Evolutionary conservation across 2,797 vertebrate genomes (phyloP), one percentile per base, ranked within the genome.

Genomic region (Cynodonichthys magdalenae): DNA sequence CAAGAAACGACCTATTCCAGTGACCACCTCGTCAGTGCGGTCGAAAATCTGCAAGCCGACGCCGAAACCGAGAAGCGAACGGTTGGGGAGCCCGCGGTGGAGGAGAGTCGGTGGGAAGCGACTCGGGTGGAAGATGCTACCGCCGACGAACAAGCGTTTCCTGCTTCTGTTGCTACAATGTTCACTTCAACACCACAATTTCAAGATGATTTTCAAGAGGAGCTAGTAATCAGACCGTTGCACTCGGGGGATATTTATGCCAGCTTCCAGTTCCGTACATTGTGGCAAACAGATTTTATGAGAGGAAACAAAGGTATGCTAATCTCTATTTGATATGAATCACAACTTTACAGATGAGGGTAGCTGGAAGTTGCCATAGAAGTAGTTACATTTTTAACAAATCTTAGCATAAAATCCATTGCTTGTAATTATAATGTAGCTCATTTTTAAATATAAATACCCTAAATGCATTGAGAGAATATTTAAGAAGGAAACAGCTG

Each of bases 201-300:
- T 0, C 92, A 87, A 77, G 96, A 98, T 18, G 86, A 91, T 50
- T 93, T 97, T 70, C 84, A 93, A 59, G 97, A 98, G 82, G 97
- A 98, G 69, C 67, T 98, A 61, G 93, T 98, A 14, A 91, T 99
- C 80, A 93, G 93, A n/a, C 96, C 96, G 4, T 89, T 97, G 20
- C 93, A 93, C 9, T 95, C 93, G 0, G 97, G 96, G 19, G 96
- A 97, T 61, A 89, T 98, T 36, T 96, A 96, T 64, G 94, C 96
- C 42, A 96, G 94, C 41, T 98, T 99, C 87, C 97, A 98, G 90
- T 98, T 99, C 83, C 94, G 95, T 54, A 96, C 95, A 15, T 88
- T 93, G 19, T 96, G 96, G 96, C 94, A 98, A 53, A 93, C 93
- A 0, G 96, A 97, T 66, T 90, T 92, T 75, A 80, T 63, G 56